Conservation (phyloP, 1,140 invertebrate genomes). For the Scaptomyza pallida region DNA sequence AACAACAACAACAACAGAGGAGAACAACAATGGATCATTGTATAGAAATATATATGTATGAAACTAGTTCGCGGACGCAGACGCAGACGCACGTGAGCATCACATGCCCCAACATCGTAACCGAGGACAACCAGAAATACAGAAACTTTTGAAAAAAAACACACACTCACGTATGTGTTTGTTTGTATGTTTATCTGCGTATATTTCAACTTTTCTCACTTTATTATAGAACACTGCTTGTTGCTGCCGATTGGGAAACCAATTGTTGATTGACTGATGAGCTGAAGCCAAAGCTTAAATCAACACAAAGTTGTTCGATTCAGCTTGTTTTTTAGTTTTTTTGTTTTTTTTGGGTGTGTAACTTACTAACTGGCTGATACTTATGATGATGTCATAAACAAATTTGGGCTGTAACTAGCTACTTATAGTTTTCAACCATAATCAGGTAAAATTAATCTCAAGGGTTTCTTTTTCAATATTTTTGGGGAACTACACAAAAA, state of each 20-base stretch:
- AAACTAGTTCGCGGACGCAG: constrained; percentile 29
- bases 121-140: constrained; percentile 61
- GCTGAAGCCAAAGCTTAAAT: constrained; percentile 36
- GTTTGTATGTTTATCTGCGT: constrained; percentile 3
- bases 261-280: constrained; percentile 75
- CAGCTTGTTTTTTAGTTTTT: constrained; percentile 9
- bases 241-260: constrained; percentile 31
- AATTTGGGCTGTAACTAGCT: constrained; percentile 18
- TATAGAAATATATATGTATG: constrained; percentile 33
- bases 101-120: constrained; percentile 55
- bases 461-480: too few species aligned
- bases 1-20: constrained; percentile 9
- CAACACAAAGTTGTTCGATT: constrained; percentile 31
- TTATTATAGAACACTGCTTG: constrained; percentile 13
- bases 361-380: constrained; percentile 34
- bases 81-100: constrained; percentile 65
- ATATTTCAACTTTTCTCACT: constrained; percentile 10
- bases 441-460: not conserved
- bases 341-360: constrained; percentile 25
- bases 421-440: too few species aligned
- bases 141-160: constrained; percentile 15
- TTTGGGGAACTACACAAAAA: constrained; percentile 5
- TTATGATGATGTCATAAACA: constrained; percentile 66
- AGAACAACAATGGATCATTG: constrained; percentile 47
- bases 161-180: constrained; percentile 13